Evolutionary conservation across 2,113 vertebrate species (phyloP).

Genomic region (Muntiacus reevesi): DNA sequence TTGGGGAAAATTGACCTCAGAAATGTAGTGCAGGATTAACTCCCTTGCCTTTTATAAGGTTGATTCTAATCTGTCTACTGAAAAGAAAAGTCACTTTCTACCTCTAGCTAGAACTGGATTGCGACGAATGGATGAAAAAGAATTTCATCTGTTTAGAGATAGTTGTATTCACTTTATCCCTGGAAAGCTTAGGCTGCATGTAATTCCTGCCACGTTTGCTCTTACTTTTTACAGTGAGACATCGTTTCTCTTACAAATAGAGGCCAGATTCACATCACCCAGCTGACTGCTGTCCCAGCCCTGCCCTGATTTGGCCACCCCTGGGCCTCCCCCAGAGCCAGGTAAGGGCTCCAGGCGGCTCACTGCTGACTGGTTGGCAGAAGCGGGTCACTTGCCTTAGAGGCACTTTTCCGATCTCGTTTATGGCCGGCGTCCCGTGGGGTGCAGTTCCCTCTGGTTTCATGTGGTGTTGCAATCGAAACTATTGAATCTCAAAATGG

Average conservation of each 20-base stretch:
- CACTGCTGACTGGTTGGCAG: slow-evolving; percentile 6
- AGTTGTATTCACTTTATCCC: neutral
- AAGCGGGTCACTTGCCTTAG: slow-evolving; percentile 52
- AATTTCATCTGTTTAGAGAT: neutral
- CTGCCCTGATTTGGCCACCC: neutral
- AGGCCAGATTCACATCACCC: neutral
- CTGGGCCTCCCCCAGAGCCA: neutral
- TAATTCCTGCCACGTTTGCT: neutral
- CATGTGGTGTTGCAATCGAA: slow-evolving; percentile 83
- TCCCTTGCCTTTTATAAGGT: neutral
- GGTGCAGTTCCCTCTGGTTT: slow-evolving; percentile 72
- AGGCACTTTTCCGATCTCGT: slow-evolving; percentile 57
- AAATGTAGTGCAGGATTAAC: neutral
- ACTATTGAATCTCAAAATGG: slow-evolving; percentile 80
- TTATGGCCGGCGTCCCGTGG: slow-evolving; percentile 54
- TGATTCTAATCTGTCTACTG: neutral
- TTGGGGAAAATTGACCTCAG: neutral
- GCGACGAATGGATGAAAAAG: neutral
- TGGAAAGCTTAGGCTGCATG: neutral
- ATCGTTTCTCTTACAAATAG: neutral
- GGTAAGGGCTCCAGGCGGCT: neutral
- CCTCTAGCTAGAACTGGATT: neutral
- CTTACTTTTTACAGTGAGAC: neutral
- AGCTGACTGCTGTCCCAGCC: neutral
- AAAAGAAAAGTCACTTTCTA: neutral